Evolutionary conservation across 2,797 vertebrate species (phyloP).

Genomic region (Dallia pectoralis): DNA sequence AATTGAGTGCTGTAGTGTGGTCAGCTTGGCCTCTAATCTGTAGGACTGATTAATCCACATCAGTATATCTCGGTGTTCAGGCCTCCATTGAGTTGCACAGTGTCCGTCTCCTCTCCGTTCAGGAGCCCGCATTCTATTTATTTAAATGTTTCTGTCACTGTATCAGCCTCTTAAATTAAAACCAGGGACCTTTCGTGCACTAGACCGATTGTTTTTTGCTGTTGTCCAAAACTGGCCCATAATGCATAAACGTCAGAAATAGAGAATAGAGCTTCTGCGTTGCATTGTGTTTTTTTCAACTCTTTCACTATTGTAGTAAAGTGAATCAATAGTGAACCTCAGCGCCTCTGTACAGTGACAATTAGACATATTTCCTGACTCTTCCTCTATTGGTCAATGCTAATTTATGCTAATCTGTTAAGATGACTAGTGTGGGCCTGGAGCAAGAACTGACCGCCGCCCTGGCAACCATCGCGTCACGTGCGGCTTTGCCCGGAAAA

Average conservation of each 20-base stretch:
- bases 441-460: not conserved
- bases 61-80: constrained; percentile 54
- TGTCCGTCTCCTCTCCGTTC: constrained; percentile 60
- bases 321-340: too few relatives aligned
- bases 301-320: too few relatives aligned
- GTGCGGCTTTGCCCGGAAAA: not conserved
- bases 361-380: not conserved
- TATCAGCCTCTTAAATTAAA: too few relatives aligned
- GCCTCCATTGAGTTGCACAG: constrained; percentile 64
- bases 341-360: not conserved
- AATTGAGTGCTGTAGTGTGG: constrained; percentile 21
- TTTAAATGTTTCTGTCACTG: too few relatives aligned
- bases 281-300: too few relatives aligned
- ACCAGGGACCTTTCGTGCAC: too few relatives aligned
- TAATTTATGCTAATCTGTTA: not conserved
- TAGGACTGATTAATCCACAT: constrained; percentile 62
- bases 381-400: not conserved
- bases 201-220: too few relatives aligned
- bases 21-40: constrained; percentile 29
- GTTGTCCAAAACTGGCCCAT: too few relatives aligned
- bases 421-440: not conserved
- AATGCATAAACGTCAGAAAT: too few relatives aligned
- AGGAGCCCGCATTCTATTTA: constrained; percentile 48
- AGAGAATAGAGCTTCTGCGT: too few relatives aligned
- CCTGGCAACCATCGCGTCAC: not conserved